phyloP scores from a whole-genome alignment of 2,797 vertebrate genomes.

The Syncerus caffer region DNA sequence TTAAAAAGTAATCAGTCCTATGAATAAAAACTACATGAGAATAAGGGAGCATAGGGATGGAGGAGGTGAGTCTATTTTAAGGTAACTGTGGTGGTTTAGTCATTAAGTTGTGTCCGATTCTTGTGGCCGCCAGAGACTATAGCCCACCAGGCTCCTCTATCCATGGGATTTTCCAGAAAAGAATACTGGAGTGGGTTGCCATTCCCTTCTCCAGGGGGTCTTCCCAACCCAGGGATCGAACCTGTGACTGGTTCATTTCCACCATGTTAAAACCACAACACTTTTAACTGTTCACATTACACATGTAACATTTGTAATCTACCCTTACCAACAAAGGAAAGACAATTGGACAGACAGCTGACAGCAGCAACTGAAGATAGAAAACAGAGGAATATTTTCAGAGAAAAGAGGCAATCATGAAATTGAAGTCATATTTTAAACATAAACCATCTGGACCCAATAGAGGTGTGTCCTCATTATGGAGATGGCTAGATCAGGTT shows the following conservation, averaged over 20 bases:
- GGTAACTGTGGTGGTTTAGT: background rate
- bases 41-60: background rate
- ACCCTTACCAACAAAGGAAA: background rate
- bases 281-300: background rate
- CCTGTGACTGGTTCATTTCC: background rate
- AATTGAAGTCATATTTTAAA: background rate
- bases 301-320: background rate
- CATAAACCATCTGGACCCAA: background rate
- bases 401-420: background rate
- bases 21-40: background rate
- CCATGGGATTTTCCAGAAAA: background rate
- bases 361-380: background rate
- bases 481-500: background rate
- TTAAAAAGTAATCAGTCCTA: background rate
- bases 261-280: background rate
- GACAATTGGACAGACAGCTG: background rate
- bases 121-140: background rate
- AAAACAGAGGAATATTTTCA: background rate
- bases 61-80: background rate
- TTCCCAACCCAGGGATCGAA: background rate
- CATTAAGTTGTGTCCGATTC: fast-evolving
- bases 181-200: background rate
- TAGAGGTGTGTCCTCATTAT: background rate
- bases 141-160: background rate
- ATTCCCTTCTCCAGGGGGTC: background rate